These are phyloP conservation scores for Erythrocercus mccallii DNA, from an alignment of 2,113 vertebrate species.

Conservation along the genomic window DNA sequence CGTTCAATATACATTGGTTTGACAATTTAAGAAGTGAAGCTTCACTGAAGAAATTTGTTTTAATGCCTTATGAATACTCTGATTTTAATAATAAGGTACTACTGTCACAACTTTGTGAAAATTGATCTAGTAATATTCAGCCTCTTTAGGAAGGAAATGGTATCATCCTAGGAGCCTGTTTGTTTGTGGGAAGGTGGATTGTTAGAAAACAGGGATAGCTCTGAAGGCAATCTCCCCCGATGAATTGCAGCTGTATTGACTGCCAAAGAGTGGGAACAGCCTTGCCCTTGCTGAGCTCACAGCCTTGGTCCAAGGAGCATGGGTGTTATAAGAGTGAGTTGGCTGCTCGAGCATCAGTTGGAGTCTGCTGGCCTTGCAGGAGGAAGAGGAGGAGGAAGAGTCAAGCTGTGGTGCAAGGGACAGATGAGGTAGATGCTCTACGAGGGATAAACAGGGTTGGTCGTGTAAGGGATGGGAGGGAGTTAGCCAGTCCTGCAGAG, in stretches of 20 bases:
- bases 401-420: neutral
- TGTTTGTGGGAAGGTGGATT: neutral
- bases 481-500: neutral
- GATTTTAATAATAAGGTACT: neutral
- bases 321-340: neutral
- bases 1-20: neutral
- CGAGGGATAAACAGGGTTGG: neutral
- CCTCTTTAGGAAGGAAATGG: neutral
- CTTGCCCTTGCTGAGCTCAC: neutral
- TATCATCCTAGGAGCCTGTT: neutral
- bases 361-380: neutral
- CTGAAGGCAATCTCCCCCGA: neutral
- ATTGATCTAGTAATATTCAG: neutral
- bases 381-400: neutral
- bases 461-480: neutral
- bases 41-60: neutral
- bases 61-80: neutral
- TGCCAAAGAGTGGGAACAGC: neutral
- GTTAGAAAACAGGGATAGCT: neutral
- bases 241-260: neutral
- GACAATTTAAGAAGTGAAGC: neutral
- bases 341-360: neutral
- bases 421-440: neutral
- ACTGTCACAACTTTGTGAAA: neutral
- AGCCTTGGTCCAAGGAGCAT: neutral